Conservation (phyloP, 2,797 vertebrate genomes). For the Labroides dimidiatus region DNA sequence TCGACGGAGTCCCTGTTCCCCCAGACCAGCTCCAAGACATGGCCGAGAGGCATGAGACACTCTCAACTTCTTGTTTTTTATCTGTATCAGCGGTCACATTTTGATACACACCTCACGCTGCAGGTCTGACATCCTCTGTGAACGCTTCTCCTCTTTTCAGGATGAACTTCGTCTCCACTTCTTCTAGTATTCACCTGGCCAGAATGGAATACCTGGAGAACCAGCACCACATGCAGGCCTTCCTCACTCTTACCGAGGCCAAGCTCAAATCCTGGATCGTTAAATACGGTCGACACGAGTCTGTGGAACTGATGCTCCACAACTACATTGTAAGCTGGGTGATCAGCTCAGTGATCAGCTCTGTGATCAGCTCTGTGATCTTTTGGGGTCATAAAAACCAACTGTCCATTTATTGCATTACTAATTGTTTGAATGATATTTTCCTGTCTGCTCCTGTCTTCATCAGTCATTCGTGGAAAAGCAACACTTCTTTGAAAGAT, state of each 20-base stretch:
- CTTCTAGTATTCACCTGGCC: conserved; percentile 90
- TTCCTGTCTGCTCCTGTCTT: conserved; percentile 30
- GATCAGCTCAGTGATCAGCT: neutral
- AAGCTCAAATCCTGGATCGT: conserved; percentile 97
- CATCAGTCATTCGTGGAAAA: conserved; percentile 92
- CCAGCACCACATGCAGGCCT: conserved; percentile 93
- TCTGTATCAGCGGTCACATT: too few relatives aligned
- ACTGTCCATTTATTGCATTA: neutral
- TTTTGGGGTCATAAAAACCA: too few relatives aligned
- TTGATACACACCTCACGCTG: too few relatives aligned
- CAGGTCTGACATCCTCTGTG: conserved; percentile 28
- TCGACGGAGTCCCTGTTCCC: conserved; percentile 91
- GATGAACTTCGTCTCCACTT: conserved; percentile 92
- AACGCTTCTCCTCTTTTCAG: conserved; percentile 73
- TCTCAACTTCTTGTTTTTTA: too few relatives aligned
- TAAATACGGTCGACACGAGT: conserved; percentile 92
- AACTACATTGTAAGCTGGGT: conserved; percentile 88
- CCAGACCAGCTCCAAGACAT: conserved; percentile 94
- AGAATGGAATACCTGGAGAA: conserved; percentile 95
- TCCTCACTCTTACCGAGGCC: conserved; percentile 91
- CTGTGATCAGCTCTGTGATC: neutral
- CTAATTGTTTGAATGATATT: neutral
- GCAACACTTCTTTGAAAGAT: conserved; percentile 93
- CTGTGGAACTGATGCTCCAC: conserved; percentile 91
- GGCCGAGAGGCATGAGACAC: conserved; percentile 88